phyloP scores from a whole-genome alignment of 2,113 vertebrate genomes.

The Raja brachyura region DNA sequence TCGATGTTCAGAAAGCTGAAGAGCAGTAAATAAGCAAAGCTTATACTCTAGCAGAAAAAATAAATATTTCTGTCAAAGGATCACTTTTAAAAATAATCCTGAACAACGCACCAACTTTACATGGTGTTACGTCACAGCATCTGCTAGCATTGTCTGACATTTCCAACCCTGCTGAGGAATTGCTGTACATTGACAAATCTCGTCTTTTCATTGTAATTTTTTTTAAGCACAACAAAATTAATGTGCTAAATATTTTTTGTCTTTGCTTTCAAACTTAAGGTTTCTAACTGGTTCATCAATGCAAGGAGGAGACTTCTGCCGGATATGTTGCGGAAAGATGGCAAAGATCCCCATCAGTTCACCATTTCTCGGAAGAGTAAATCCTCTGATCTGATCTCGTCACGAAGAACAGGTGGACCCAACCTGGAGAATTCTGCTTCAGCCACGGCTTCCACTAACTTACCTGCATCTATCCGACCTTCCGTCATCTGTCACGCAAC shows the following conservation, averaged over 20 bases:
- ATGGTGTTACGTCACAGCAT: neutral
- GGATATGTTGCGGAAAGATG: constrained; percentile 84
- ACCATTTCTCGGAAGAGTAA: constrained; percentile 82
- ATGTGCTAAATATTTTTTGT: constrained; percentile 36
- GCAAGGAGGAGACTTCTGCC: constrained; percentile 84
- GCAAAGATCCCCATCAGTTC: constrained; percentile 88
- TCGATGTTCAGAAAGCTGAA: neutral
- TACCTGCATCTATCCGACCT: constrained; percentile 53
- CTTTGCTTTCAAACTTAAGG: constrained; percentile 55
- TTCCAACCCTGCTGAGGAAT: neutral
- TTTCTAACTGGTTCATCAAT: constrained; percentile 98
- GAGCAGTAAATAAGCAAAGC: neutral
- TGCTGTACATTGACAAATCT: neutral
- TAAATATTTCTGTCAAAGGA: neutral
- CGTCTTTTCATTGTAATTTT: neutral
- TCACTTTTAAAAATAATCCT: neutral
- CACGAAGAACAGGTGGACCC: constrained; percentile 38
- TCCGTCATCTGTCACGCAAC: constrained; percentile 53
- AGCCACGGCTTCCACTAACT: constrained; percentile 49
- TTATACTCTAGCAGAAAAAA: neutral
- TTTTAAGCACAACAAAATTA: neutral
- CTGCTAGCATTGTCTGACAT: neutral
- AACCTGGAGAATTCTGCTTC: constrained; percentile 39
- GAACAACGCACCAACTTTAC: neutral
- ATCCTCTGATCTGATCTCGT: constrained; percentile 36